phyloP scores from a whole-genome alignment of 2,797 vertebrate species.

The Sitta carolinensis region DNA sequence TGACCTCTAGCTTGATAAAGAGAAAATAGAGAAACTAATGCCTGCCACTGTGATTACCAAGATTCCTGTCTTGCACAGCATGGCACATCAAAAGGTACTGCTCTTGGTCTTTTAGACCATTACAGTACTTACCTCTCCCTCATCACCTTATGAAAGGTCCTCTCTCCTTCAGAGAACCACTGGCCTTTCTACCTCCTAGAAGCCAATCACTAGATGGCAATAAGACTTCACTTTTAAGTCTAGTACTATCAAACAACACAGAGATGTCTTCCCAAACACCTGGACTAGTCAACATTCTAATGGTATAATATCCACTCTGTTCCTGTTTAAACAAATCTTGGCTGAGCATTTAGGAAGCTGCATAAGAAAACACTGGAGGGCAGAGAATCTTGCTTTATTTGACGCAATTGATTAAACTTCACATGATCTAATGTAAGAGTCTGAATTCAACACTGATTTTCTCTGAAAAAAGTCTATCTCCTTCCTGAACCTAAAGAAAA shows the following conservation, averaged over 20 bases:
- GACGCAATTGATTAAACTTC: background rate
- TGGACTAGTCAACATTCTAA: background rate
- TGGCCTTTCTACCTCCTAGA: background rate
- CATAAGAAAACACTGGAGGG: background rate
- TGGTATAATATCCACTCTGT: background rate
- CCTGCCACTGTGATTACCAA: background rate
- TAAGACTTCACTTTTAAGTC: conserved; percentile 6
- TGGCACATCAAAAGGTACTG: background rate
- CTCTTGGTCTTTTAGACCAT: background rate
- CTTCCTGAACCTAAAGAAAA: background rate
- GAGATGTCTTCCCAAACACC: background rate
- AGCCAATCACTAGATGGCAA: conserved; percentile 68
- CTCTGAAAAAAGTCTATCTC: background rate
- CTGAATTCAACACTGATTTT: background rate
- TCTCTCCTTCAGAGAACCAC: background rate
- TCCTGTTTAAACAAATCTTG: background rate
- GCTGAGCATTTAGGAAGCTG: background rate
- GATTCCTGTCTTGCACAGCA: background rate
- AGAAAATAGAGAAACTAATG: background rate
- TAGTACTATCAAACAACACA: background rate
- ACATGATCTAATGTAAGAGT: background rate
- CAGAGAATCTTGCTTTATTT: background rate
- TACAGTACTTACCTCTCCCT: background rate
- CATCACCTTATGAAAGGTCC: background rate
- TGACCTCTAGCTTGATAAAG: background rate